phyloP scores from a whole-genome alignment of 2,797 vertebrate species.

The Orientallactaga sibirica region DNA sequence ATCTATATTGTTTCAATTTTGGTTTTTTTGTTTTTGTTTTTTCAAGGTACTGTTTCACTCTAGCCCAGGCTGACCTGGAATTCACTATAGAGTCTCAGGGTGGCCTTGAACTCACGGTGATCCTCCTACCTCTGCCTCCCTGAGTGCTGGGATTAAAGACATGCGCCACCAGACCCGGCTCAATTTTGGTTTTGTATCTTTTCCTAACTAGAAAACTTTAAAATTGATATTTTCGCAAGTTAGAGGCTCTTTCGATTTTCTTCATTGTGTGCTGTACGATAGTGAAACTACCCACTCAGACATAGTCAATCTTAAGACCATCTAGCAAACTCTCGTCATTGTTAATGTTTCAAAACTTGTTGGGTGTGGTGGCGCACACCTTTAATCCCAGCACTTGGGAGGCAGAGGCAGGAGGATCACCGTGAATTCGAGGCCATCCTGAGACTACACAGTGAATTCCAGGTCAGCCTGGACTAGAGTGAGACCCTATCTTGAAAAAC shows the following conservation, averaged over 20 bases:
- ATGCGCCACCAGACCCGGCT: too few species aligned
- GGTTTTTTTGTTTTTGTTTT: too few species aligned
- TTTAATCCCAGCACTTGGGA: neutral
- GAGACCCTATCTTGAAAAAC: too few species aligned
- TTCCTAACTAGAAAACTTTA: slow-evolving; percentile 57
- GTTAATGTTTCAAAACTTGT: slow-evolving; percentile 7
- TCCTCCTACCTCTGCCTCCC: too few species aligned
- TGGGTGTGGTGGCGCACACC: neutral
- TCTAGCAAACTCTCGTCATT: neutral
- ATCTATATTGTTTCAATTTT: neutral
- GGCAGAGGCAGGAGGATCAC: neutral
- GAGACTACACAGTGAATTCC: neutral
- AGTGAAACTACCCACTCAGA: slow-evolving; percentile 31
- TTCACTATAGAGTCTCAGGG: too few species aligned
- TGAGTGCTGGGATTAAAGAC: too few species aligned
- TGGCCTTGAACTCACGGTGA: too few species aligned
- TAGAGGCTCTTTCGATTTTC: slow-evolving; percentile 4
- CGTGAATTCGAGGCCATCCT: neutral
- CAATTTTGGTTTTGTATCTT: slow-evolving; percentile 40
- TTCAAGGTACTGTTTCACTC: too few species aligned
- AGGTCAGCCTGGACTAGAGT: neutral
- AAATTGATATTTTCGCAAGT: neutral
- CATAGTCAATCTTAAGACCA: neutral
- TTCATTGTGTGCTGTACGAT: neutral
- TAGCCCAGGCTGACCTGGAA: too few species aligned